Evolutionary conservation across 2,113 vertebrate genomes (phyloP).

Genomic region (Poeciliopsis occidentalis): DNA sequence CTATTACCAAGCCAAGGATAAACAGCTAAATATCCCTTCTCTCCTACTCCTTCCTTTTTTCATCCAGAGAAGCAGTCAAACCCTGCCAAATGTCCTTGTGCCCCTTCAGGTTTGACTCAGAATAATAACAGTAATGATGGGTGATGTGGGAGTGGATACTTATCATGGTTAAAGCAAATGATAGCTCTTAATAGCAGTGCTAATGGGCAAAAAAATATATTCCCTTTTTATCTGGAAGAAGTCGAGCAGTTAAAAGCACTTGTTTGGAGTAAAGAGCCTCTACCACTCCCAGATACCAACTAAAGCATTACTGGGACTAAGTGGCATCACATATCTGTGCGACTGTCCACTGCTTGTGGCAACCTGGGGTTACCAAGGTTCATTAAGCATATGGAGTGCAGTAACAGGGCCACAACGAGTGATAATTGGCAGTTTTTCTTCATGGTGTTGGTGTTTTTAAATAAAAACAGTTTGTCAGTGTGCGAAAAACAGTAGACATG

Average conservation of each 20-base stretch:
- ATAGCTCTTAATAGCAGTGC: slow-evolving; percentile 71
- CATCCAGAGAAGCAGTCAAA: slow-evolving; percentile 43
- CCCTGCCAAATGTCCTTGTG: slow-evolving; percentile 54
- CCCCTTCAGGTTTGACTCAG: slow-evolving; percentile 72
- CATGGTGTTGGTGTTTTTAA: neutral
- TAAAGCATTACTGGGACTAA: slow-evolving; percentile 16
- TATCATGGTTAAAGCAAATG: slow-evolving; percentile 66
- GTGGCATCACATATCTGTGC: slow-evolving; percentile 8
- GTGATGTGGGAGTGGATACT: slow-evolving; percentile 61
- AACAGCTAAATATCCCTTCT: slow-evolving; percentile 20
- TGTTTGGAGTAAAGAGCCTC: slow-evolving; percentile 35
- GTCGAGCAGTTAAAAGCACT: slow-evolving; percentile 66
- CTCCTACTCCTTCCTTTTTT: slow-evolving; percentile 6
- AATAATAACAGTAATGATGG: slow-evolving; percentile 71
- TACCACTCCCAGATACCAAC: slow-evolving; percentile 46
- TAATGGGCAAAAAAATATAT: slow-evolving; percentile 74
- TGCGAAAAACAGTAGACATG: neutral
- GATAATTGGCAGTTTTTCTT: slow-evolving; percentile 12
- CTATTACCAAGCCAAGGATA: slow-evolving; percentile 43
- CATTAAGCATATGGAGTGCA: slow-evolving; percentile 19
- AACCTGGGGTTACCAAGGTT: slow-evolving; percentile 37
- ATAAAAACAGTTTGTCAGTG: neutral
- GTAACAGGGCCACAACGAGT: slow-evolving; percentile 9
- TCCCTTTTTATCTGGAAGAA: slow-evolving; percentile 54
- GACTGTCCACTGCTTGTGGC: neutral